Evolutionary conservation across 2,888 invertebrate species (phyloP).

Genomic region (Hylaea fasciaria): DNA sequence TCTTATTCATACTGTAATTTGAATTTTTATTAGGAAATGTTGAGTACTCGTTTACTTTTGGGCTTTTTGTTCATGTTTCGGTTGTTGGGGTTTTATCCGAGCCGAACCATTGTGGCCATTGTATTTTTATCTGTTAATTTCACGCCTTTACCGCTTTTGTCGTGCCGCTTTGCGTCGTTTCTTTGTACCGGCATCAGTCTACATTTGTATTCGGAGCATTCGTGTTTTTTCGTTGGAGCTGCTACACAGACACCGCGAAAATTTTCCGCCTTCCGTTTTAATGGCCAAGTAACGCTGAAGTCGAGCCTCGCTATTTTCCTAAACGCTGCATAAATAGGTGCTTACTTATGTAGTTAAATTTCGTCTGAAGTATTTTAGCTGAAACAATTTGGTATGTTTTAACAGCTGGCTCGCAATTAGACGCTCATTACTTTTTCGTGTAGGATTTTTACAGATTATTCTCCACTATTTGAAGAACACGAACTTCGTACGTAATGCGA

Average conservation of each 20-base stretch:
- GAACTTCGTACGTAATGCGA: too few species aligned
- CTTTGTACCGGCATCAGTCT: slow-evolving; percentile 14
- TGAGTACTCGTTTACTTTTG: slow-evolving; percentile 11
- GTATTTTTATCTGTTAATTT: slow-evolving; percentile 32
- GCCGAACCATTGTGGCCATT: slow-evolving; percentile 18
- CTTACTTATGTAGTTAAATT: slow-evolving; percentile 13
- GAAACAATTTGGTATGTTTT: neutral
- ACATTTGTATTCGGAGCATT: slow-evolving; percentile 33
- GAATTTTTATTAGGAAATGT: slow-evolving; percentile 16
- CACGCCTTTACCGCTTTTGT: slow-evolving; percentile 38
- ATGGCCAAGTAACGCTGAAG: slow-evolving; percentile 35
- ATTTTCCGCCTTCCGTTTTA: slow-evolving; percentile 39
- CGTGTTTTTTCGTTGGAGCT: slow-evolving; percentile 32
- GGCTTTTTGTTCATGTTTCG: slow-evolving; percentile 17
- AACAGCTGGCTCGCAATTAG: neutral
- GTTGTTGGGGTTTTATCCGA: slow-evolving; percentile 18
- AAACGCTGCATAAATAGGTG: slow-evolving; percentile 19
- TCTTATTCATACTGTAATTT: slow-evolving; percentile 16
- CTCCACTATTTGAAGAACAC: too few species aligned
- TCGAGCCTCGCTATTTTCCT: slow-evolving; percentile 32
- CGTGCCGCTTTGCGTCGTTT: slow-evolving; percentile 20
- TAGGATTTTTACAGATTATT: too few species aligned
- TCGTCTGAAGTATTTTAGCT: slow-evolving; percentile 5
- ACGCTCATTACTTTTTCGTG: too few species aligned
- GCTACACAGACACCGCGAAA: slow-evolving; percentile 35